These are phyloP conservation scores for Gadopsis marmoratus DNA, from an alignment of 2,797 vertebrate species.

Conservation along the genomic window DNA sequence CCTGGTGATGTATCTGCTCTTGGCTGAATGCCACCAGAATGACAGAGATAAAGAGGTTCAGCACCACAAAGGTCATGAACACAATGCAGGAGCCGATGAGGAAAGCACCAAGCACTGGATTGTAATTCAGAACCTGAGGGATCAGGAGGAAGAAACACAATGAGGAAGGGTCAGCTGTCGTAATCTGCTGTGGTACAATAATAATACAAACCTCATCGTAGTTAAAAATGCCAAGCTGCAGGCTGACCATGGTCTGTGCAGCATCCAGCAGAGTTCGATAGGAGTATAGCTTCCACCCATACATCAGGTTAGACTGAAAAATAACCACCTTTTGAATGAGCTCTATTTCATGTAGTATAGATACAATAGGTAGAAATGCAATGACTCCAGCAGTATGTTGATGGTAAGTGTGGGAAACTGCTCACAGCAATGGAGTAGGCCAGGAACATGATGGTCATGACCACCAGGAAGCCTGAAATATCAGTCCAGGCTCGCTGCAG, in stretches of 20 bases:
- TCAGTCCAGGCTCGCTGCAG: conserved; percentile 93
- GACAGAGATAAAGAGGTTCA: conserved; percentile 97
- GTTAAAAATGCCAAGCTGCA: conserved; percentile 97
- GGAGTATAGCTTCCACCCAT: conserved; percentile 94
- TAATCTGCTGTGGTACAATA: conserved; percentile 1
- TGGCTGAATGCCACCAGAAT: conserved; percentile 96
- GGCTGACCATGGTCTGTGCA: conserved; percentile 92
- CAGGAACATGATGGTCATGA: conserved; percentile 93
- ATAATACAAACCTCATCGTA: conserved; percentile 90
- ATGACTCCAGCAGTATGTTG: conserved; percentile 10
- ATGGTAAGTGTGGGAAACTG: conserved; percentile 66
- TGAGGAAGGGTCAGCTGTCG: conserved; percentile 4
- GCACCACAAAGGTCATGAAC: conserved; percentile 97
- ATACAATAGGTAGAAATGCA: no score
- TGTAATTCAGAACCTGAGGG: conserved; percentile 92
- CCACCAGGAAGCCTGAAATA: conserved; percentile 93
- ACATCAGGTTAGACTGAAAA: conserved; percentile 92
- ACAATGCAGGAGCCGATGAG: conserved; percentile 96
- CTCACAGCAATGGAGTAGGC: conserved; percentile 94
- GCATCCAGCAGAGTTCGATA: conserved; percentile 94
- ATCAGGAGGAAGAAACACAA: conserved; percentile 7
- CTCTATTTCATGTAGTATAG: conserved; percentile 16
- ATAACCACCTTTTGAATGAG: neutral
- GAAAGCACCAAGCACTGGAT: conserved; percentile 92
- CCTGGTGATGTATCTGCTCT: conserved; percentile 94